Evolutionary conservation across 2,113 vertebrate genomes (phyloP), one percentile per base, ranked within the genome.

Genomic region (Sylvietta virens): DNA sequence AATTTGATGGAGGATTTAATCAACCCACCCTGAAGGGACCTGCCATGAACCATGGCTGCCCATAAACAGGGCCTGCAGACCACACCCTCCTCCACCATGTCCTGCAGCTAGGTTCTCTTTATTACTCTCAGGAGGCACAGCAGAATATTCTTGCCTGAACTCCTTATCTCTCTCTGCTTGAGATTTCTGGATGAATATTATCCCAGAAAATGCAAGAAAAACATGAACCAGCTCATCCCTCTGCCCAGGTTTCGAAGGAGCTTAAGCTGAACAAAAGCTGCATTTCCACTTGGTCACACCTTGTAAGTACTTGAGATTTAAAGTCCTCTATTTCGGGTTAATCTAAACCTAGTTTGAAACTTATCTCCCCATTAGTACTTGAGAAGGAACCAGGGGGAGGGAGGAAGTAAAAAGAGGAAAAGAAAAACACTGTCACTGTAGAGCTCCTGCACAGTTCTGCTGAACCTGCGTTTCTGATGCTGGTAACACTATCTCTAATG

Each of bases 261-360:
- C 94, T 97, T 97, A 97, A 90, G 86, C 74, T 35, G 81, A 97
- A 97, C 95, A 96, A 96, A 97, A 92, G 92, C 91, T 95, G 91
- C 74, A 95, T 97, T 97, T 97, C 94, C 88, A 95, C 92, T 96
- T 97, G 95, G 95, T 97, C 97, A 97, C 94, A 95, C 95, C 96
- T 96, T 94, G 92, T 96, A 97, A 96, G 61, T 90, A 92, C 86
- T 97, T 95, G 85, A 97, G 95, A 92, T 96, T 95, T 96, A 97
- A 95, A 96, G 27, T 81, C 83, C 91, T 94, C 81, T 89, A 94
- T 95, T 95, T 95, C 94, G 77, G 73, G 86, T 93, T 96, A 95
- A 97, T 97, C 95, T 96, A 96, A 96, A 95, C 81, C 61, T 77
- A 91, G 73, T 96, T 94, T 83, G 89, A 91, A 94, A 96, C 66